phyloP scores from a whole-genome alignment of 2,797 vertebrate genomes.

The Oreochromis mossambicus region DNA sequence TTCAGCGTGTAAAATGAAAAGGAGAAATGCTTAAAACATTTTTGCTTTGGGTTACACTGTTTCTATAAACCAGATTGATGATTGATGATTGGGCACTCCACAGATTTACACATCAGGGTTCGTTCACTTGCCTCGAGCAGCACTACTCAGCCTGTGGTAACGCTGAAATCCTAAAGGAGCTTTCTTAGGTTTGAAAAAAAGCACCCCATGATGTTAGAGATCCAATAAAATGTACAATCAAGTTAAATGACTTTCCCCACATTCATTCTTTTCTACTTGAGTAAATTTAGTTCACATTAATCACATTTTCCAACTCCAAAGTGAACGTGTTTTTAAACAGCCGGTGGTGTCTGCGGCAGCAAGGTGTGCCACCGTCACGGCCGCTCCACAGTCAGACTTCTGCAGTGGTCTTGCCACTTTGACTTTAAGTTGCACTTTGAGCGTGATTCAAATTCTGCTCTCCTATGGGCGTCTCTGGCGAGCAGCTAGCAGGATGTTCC shows the following conservation, averaged over 20 bases:
- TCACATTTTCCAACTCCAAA: not conserved
- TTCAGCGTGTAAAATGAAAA: not conserved
- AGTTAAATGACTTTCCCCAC: not conserved
- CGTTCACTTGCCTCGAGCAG: not conserved
- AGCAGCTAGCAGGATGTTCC: not conserved
- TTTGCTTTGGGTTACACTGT: not conserved
- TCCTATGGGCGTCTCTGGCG: not conserved
- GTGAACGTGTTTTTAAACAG: not conserved
- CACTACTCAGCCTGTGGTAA: not conserved
- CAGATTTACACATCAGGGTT: not conserved
- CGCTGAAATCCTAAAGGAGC: not conserved
- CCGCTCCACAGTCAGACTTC: not conserved
- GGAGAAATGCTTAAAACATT: not conserved
- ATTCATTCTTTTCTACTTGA: not conserved
- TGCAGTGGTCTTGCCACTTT: not conserved
- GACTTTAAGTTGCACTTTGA: not conserved
- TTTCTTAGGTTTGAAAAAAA: not conserved
- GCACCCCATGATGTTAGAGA: not conserved
- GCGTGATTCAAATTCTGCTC: conserved; percentile 9
- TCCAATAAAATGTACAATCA: not conserved
- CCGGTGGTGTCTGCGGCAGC: not conserved
- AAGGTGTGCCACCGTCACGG: not conserved
- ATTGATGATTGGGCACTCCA: not conserved
- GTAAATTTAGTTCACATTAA: not conserved
- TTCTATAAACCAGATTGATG: not conserved